Percentiles rank a stretch among this genome's conserved stretches.
phyloP scores from a whole-genome alignment of 2,797 vertebrate species.

The Tapirus indicus region DNA sequence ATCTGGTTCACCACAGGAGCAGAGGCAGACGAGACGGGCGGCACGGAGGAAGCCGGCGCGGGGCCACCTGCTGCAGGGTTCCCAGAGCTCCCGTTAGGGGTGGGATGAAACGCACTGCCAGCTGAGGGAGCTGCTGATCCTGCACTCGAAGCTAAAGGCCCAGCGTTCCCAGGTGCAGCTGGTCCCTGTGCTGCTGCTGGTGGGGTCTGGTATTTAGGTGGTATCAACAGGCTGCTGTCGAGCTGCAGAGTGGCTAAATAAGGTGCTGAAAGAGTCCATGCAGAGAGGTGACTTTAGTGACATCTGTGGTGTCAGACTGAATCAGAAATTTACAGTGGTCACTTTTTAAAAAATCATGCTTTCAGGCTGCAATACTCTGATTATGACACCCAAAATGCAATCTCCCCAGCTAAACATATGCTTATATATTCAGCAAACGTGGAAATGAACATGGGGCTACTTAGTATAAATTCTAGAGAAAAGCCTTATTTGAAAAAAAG shows the following conservation, averaged over 20 bases:
- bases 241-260: slow-evolving; percentile 94
- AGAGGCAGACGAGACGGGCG: slow-evolving; percentile 86
- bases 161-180: slow-evolving; percentile 81
- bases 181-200: slow-evolving; percentile 84
- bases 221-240: slow-evolving; percentile 94
- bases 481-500: neutral
- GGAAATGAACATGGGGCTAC: neutral
- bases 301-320: neutral
- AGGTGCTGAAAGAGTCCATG: slow-evolving; percentile 90
- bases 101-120: slow-evolving; percentile 89
- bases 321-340: neutral
- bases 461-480: neutral
- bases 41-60: slow-evolving; percentile 87
- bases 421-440: neutral
- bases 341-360: neutral
- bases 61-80: slow-evolving; percentile 80
- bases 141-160: slow-evolving; percentile 83
- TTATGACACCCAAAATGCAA: neutral
- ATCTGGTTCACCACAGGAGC: slow-evolving; percentile 84
- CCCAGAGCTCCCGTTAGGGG: slow-evolving; percentile 81
- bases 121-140: slow-evolving; percentile 84
- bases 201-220: slow-evolving; percentile 92
- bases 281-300: slow-evolving; percentile 31
- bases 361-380: neutral
- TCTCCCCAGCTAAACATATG: neutral